These are phyloP conservation scores for Colius striatus DNA, from an alignment of 2,113 vertebrate species.

Conservation along the genomic window DNA sequence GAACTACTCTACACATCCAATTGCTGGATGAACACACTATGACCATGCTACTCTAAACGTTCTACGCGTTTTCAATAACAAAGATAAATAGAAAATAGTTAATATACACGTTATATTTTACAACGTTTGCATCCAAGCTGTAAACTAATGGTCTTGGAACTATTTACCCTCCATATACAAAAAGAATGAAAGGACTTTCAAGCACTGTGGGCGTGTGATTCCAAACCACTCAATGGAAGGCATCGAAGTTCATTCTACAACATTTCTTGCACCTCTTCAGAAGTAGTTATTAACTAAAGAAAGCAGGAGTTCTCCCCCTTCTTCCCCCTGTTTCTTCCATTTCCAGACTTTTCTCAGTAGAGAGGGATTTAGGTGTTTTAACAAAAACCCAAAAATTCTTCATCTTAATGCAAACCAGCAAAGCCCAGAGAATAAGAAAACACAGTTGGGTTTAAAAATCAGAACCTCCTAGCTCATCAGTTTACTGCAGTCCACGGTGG, in stretches of 20 bases:
- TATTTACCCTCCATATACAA: slow-evolving; percentile 79
- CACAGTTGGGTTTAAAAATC: slow-evolving; percentile 69
- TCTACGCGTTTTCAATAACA: slow-evolving; percentile 75
- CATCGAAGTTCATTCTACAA: slow-evolving; percentile 68
- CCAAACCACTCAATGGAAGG: slow-evolving; percentile 78
- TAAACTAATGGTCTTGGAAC: slow-evolving; percentile 84
- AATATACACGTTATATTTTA: slow-evolving; percentile 83
- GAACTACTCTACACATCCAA: slow-evolving; percentile 74
- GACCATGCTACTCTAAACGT: slow-evolving; percentile 69
- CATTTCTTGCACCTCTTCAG: slow-evolving; percentile 66
- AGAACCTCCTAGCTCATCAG: slow-evolving; percentile 77
- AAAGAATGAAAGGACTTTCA: slow-evolving; percentile 67
- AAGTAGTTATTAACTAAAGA: slow-evolving; percentile 59
- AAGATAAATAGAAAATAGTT: slow-evolving; percentile 85
- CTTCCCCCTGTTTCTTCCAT: slow-evolving; percentile 30
- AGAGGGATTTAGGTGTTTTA: slow-evolving; percentile 67
- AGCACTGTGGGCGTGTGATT: slow-evolving; percentile 74
- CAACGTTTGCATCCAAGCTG: slow-evolving; percentile 80
- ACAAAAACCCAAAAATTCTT: slow-evolving; percentile 70
- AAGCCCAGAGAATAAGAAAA: slow-evolving; percentile 75
- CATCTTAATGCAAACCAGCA: slow-evolving; percentile 81
- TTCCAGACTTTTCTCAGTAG: slow-evolving; percentile 59
- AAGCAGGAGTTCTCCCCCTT: slow-evolving; percentile 11
- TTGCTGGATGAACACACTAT: slow-evolving; percentile 60
- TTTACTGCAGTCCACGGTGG: slow-evolving; percentile 54